Evolutionary conservation across 2,113 vertebrate genomes (phyloP), one percentile per base, ranked within the genome.

Genomic region (Rhinopithecus roxellana): DNA sequence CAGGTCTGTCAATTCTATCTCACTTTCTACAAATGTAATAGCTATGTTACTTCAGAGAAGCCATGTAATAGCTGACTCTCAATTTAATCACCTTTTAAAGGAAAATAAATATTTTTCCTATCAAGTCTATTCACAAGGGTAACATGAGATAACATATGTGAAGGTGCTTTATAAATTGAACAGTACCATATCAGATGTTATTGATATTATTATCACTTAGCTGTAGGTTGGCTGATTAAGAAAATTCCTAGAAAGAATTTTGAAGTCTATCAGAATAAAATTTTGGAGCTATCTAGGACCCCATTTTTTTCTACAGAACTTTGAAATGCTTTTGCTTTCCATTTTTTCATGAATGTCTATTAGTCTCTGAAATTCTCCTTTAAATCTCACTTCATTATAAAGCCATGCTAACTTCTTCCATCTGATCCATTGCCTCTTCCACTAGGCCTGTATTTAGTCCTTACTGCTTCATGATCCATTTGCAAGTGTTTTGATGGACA

Each of bases 1-100:
- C 59, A 38, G 6, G 43, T 67, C n/a, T 94, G 50, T 72, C 48
- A 40, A 83, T 92, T 25, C 12, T 67, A 16, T n/a, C 5, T 72
- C n/a, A 75, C 20, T 80, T 87, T 92, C 92, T 81, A 61, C 8
- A 93, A 25, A 88, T 11, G 57, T 82, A 55, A 69, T 59, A 57
- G 35, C 52, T 97, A 10, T 61, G 16, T 22, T 67, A 81, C 20
- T 38, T 40, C 22, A 88, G 40, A n/a, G 59, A 94, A 89, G 22
- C 89, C 95, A 69, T 78, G 94, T 72, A 2, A 52, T 30, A 85
- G 77, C 64, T 82, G n/a, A 97, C 55, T 84, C 92, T 93, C 38
- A 81, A 1, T 23, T 43, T 64, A 86, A 78, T 43, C 5, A 9
- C 20, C 16, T 52, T 2, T 6, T 13, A 83, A 89, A 90, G 80